Evolutionary conservation across 2,888 invertebrate genomes (phyloP).

Genomic region (Galerucella calmariensis): DNA sequence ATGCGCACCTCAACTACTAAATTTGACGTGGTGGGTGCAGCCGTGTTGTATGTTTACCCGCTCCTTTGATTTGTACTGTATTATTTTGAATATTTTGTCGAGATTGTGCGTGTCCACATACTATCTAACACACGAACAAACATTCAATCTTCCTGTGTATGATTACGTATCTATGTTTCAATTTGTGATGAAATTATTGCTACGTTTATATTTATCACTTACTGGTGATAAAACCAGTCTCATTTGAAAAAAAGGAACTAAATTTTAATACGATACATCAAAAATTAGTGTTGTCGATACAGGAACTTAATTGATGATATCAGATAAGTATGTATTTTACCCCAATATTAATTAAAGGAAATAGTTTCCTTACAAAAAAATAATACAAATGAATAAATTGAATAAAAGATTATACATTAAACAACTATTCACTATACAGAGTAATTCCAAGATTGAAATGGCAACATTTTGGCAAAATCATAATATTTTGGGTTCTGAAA

Average conservation of each 20-base stretch:
- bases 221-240: slow-evolving; percentile 24
- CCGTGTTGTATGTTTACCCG: no score
- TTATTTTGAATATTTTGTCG: slow-evolving; percentile 15
- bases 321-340: slow-evolving; percentile 6
- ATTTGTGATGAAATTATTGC: slow-evolving; percentile 41
- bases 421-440: neutral
- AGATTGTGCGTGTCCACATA: slow-evolving; percentile 14
- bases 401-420: neutral
- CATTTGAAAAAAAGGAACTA: slow-evolving; percentile 13
- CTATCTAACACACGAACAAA: slow-evolving; percentile 29
- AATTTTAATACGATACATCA: slow-evolving; percentile 26
- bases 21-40: no score
- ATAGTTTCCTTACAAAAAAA: no score
- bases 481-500: no score
- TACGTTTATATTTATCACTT: slow-evolving; percentile 31
- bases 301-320: slow-evolving; percentile 24
- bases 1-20: no score
- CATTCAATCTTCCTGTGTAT: slow-evolving; percentile 35
- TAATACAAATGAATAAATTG: no score
- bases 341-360: no score
- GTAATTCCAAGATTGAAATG: no score
- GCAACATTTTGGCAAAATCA: no score
- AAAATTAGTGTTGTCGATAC: slow-evolving; percentile 6
- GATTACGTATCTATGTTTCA: slow-evolving; percentile 38
- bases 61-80: neutral